phyloP scores from a whole-genome alignment of 2,888 invertebrate species.

The Pterobdella sp. region DNA sequence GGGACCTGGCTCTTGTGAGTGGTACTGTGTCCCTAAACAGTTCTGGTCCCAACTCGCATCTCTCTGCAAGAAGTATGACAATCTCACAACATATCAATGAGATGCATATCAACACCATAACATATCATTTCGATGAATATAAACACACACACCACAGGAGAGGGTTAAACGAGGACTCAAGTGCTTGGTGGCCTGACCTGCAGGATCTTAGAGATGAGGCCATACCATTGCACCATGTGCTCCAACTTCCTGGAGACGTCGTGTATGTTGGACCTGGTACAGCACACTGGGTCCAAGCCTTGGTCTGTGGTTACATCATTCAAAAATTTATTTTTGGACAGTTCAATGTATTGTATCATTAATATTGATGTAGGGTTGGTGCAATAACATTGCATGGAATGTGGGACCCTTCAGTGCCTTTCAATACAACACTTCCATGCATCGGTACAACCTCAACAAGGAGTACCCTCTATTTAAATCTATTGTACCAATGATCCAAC shows the following conservation, averaged over 20 bases:
- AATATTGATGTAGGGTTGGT: conserved; percentile 67
- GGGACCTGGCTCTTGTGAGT: conserved; percentile 98
- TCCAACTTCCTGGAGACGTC: conserved; percentile 89
- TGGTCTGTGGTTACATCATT: conserved; percentile 44
- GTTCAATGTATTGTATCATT: background rate
- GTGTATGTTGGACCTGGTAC: conserved; percentile 94
- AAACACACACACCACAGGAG: conserved; percentile 62
- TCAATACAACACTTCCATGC: conserved; percentile 83
- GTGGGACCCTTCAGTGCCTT: conserved; percentile 89
- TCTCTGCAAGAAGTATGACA: conserved; percentile 69
- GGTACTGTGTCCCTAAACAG: conserved; percentile 95
- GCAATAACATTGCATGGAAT: conserved; percentile 99
- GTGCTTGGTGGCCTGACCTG: conserved; percentile 96
- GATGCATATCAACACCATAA: too few species aligned
- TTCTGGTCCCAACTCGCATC: conserved; percentile 92
- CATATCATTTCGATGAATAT: background rate
- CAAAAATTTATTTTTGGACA: background rate
- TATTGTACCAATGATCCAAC: conserved; percentile 95
- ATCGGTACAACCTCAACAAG: conserved; percentile 97
- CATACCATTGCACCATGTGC: conserved; percentile 89
- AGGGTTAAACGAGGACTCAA: conserved; percentile 86
- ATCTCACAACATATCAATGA: background rate
- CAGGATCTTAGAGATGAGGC: conserved; percentile 87
- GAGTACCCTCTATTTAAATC: conserved; percentile 83
- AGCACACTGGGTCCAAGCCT: conserved; percentile 55